Base-by-base conservation (phyloP, 2,888 invertebrate species). In the Eustalomyia histrio region DNA sequence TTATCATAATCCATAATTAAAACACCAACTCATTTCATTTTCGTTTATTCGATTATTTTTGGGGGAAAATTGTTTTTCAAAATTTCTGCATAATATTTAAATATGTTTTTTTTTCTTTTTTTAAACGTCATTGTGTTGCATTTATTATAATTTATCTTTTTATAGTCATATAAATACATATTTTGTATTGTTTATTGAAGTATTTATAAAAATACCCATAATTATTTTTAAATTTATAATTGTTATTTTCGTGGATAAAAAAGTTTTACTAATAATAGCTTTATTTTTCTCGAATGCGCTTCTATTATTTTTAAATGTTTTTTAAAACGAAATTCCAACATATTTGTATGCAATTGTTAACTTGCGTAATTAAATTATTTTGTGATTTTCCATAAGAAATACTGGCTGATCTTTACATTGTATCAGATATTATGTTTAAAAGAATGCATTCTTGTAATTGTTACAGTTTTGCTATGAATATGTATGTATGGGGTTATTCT, bases 1-100 rank as follows among this genome's bases (percentile, higher is more conserved):
- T 76, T 71, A 80, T 83, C 72, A 76, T 81, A 72, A 72, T 79
- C 76, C 80, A 79, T 79, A 81, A 82, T 82, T 80, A 83, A 79
- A 76, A 73, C 69, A 63, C 69, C 78, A 79, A 80, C 79, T 73
- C 67, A 80, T 79, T 72, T 79, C 50, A 43, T 39, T 29, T 69
- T 69, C 53, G 53, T 63, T 21, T 50, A 21, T 29, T 47, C 4
- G 1, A 9, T 53, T 21, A 2, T 12, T 21, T 10, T 53, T 53
- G 9, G 52, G 39, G 8, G 29, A 67, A n/a, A 21, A 18, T 21
- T n/a, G 24, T 35, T 33, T 21, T 9, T 29, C 0, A 16, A 14
- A 29, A 57, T 57, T 29, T 57, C 29, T 33, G 33, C 2, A 57
- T 24, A 29, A 57, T 57, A 6, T 57, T n/a, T 16, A 16, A 57